Conservation (phyloP, 2,113 vertebrate species). For the Dipodomys stephensi region DNA sequence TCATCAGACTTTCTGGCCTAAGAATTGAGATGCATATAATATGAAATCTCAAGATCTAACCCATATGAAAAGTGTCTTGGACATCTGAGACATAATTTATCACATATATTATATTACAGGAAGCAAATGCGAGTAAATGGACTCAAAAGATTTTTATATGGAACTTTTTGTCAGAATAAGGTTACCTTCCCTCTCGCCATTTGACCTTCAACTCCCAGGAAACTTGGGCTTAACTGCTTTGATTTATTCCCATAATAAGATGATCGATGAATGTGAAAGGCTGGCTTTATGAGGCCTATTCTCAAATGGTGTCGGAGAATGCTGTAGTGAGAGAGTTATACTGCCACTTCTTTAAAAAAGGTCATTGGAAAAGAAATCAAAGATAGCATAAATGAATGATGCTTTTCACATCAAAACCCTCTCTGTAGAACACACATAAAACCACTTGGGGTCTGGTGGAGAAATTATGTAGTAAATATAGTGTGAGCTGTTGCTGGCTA, state of each 20-base stretch:
- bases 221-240: conserved; percentile 78
- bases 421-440: conserved; percentile 64
- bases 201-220: conserved; percentile 83
- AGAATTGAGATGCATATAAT: not conserved
- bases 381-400: conserved; percentile 83
- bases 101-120: not conserved
- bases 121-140: conserved; percentile 43
- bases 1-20: not conserved
- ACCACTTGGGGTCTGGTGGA: conserved; percentile 75
- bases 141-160: conserved; percentile 59
- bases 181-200: conserved; percentile 61
- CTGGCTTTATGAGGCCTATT: conserved; percentile 82
- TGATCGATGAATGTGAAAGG: conserved; percentile 83
- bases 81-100: not conserved
- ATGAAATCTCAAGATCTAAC: not conserved
- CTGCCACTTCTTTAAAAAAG: conserved; percentile 76
- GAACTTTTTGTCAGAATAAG: conserved; percentile 69
- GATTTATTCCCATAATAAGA: conserved; percentile 84
- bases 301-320: conserved; percentile 63
- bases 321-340: conserved; percentile 77
- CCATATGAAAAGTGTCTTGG: not conserved
- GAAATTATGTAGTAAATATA: conserved; percentile 81
- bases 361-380: conserved; percentile 83
- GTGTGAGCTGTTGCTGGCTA: conserved; percentile 67
- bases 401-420: conserved; percentile 80